Evolutionary conservation across 2,113 vertebrate genomes (phyloP).

Genomic region (Sebastes schlegelii): DNA sequence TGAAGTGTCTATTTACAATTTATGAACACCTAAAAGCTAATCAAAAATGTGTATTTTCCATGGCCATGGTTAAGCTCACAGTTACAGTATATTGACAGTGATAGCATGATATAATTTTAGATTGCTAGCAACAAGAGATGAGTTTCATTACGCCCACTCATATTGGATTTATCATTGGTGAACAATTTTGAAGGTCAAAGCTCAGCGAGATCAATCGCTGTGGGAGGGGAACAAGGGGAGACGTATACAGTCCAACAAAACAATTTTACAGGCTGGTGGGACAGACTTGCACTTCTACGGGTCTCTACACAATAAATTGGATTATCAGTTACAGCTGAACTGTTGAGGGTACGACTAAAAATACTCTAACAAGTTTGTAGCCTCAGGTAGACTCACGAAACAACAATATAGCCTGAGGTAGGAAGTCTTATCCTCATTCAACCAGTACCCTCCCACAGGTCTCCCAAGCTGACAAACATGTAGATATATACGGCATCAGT

Average conservation of each 20-base stretch:
- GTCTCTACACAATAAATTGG: neutral
- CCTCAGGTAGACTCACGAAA: conserved; percentile 5
- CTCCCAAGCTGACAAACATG: conserved; percentile 3
- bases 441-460: neutral
- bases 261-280: neutral
- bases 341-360: neutral
- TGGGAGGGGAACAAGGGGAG: neutral
- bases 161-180: neutral
- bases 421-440: conserved; percentile 10
- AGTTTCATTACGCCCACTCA: neutral
- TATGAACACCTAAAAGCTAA: neutral
- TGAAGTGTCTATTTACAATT: neutral
- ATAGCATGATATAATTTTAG: neutral
- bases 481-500: neutral
- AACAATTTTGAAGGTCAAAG: neutral
- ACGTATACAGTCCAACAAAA: neutral
- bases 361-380: neutral
- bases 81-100: neutral
- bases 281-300: neutral
- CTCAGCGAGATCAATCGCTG: neutral
- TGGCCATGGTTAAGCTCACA: neutral
- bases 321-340: neutral
- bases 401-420: conserved; percentile 10
- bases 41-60: neutral
- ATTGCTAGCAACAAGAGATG: neutral